A percentile compares a stretch with the other conserved stretches of the same genome.
phyloP scores from a whole-genome alignment of 2,888 invertebrate genomes.

The Polietes domitor region DNA sequence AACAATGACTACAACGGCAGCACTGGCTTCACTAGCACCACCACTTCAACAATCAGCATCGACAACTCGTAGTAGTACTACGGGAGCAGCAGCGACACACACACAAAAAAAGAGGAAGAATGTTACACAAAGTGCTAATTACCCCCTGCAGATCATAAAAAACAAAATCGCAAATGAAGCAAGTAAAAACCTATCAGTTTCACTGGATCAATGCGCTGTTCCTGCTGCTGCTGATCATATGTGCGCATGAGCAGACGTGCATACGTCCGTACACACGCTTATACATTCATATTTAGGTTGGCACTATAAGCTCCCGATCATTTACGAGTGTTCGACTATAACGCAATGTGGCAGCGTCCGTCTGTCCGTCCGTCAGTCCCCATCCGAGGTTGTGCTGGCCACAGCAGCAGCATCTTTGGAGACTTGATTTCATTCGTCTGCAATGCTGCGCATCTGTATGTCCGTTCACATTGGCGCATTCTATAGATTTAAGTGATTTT shows the following conservation, averaged over 20 bases:
- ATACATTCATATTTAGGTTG: neutral
- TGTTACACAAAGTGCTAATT: slow-evolving; percentile 62
- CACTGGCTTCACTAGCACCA: too few species aligned
- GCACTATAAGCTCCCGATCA: slow-evolving; percentile 12
- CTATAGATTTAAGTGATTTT: slow-evolving; percentile 37
- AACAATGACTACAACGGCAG: neutral
- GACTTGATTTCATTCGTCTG: slow-evolving; percentile 26
- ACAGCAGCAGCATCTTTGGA: neutral
- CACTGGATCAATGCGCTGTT: slow-evolving; percentile 18
- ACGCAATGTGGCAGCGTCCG: neutral
- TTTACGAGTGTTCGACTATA: neutral
- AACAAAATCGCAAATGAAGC: slow-evolving; percentile 31
- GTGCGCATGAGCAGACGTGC: neutral
- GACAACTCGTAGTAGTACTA: neutral
- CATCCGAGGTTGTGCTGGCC: neutral
- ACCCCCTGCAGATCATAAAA: slow-evolving; percentile 58
- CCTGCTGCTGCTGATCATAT: neutral
- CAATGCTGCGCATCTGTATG: neutral
- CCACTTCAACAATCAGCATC: neutral
- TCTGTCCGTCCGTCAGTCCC: too few species aligned
- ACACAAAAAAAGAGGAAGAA: slow-evolving; percentile 13
- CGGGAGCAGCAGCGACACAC: neutral
- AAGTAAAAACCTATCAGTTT: slow-evolving; percentile 39
- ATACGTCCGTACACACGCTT: neutral
- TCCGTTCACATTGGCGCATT: neutral